Base-by-base conservation (phyloP, 2,888 invertebrate genomes). In the Oxystoma pomonae region DNA sequence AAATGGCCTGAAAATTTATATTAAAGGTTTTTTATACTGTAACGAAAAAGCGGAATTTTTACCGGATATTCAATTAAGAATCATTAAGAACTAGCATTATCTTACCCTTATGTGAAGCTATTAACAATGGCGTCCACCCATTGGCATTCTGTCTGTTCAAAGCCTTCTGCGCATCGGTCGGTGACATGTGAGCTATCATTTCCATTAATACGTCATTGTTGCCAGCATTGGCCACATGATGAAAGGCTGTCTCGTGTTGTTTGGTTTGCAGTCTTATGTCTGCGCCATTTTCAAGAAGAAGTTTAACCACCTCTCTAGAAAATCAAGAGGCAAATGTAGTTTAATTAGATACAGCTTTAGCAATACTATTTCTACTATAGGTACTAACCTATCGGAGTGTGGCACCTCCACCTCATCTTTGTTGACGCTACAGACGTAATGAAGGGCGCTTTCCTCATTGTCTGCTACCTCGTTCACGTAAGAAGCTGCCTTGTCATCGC, bases 101-200 rank as follows among this genome's bases (percentile, higher is more conserved):
- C 50, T 5, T 63, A 72, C 74, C 99, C 77, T 93, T 87, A 76
- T 98, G 91, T 74, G 98, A 94, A 18, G 99, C 98, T 72, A 98
- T 96, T 59, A 98, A 83, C 69, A 99, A 83, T 16, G 99, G 98
- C 0, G 98, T 98, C 97, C 98, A 98, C 7, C 99, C 92, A 68
- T 95, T 90, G 64, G 91, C 90, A 63, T 94, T 93, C 78, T 98
- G 98, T 74, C 90, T 90, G 78, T 99, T 99, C 72, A 98, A 85
- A 0, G 96, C 96, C 78, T 92, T 90, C 75, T 96, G 94, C n/a
- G 96, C 89, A 68, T 94, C 93, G 1, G 92, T 91, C 1, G 93
- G 86, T 16, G 90, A 88, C 87, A 98, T 92, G 73, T 94, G 91
- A 52, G 91, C 86, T 55, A 98, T 90, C 88, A 99, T 96, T 80